Evolutionary conservation across 2,113 vertebrate species (phyloP), one percentile per base, ranked within the genome.

Genomic region (Neolamprologus sp.): DNA sequence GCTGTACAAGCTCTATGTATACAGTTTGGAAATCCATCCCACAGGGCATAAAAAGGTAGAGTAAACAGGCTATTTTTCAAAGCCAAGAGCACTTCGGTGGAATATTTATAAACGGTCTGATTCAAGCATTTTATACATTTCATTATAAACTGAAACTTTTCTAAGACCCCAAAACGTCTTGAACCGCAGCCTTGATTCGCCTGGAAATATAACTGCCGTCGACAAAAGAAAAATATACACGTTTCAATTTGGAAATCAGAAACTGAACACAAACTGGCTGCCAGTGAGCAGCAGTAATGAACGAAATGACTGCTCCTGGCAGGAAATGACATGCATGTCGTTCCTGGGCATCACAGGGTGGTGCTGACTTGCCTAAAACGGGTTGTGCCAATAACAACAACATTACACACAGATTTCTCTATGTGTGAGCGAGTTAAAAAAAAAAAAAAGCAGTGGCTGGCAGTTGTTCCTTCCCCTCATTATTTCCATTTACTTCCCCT

Each of bases 171-270:
- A 89, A 85, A 85, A 84, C 45, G 23, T 88, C 89, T 85, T 83
- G 26, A 81, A 93, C 91, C 49, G 7, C 87, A 85, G 92, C 92
- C 87, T 84, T 94, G 88, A 94, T 94, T 95, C 90, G 92, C 83
- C 87, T 94, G 89, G 90, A 96, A 96, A 94, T 89, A 94, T 90
- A 81, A 87, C 91, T 79, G 92, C 89, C 88, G 89, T 93, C 85
- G 89, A 94, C 93, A 95, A 92, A 95, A 94, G 90, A 92, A 94
- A 95, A 95, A 95, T 93, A 96, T 92, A 95, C 94, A 94, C 57
- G 90, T 91, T 94, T 95, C 87, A 92, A 94, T 94, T 92, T 88
- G 87, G 90, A 92, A 95, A 94, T 93, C 82, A 89, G 92, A 91
- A 91, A 91, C 90, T 91, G 94, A 92, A 94, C 94, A 94, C 81